phyloP scores from a whole-genome alignment of 2,113 vertebrate genomes.

The Macroglossus sobrinus region DNA sequence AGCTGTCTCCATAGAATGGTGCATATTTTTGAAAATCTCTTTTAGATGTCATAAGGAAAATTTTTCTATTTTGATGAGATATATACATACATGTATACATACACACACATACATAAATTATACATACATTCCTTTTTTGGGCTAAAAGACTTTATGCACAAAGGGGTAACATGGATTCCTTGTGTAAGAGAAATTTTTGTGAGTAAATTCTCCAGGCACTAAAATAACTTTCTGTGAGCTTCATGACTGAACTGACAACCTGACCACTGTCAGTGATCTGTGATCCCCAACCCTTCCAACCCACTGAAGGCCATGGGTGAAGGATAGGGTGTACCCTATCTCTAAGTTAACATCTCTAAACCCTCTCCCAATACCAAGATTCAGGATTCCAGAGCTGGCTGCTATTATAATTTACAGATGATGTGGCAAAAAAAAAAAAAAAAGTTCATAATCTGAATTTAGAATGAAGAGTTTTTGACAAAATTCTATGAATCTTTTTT shows the following conservation, averaged over 20 bases:
- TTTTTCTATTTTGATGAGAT: neutral
- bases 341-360: neutral
- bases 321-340: neutral
- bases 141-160: neutral
- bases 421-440: neutral
- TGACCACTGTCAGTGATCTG: neutral
- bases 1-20: neutral
- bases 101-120: accelerated
- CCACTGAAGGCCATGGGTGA: neutral
- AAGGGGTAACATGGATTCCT: neutral
- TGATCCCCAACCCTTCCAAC: neutral
- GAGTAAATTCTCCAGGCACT: neutral
- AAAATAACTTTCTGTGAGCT: neutral
- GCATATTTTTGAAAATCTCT: neutral
- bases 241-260: neutral
- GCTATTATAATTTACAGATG: neutral
- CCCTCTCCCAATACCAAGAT: neutral
- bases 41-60: neutral
- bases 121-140: neutral
- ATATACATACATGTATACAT: neutral
- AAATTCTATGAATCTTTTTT: neutral
- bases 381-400: neutral
- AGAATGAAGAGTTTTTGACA: neutral
- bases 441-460: neutral
- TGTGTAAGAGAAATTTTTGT: neutral